Evolutionary conservation across 23 tunicate genomes (phyloP), one percentile per base, ranked within the genome.

Genomic region (Ascidia mentula): DNA sequence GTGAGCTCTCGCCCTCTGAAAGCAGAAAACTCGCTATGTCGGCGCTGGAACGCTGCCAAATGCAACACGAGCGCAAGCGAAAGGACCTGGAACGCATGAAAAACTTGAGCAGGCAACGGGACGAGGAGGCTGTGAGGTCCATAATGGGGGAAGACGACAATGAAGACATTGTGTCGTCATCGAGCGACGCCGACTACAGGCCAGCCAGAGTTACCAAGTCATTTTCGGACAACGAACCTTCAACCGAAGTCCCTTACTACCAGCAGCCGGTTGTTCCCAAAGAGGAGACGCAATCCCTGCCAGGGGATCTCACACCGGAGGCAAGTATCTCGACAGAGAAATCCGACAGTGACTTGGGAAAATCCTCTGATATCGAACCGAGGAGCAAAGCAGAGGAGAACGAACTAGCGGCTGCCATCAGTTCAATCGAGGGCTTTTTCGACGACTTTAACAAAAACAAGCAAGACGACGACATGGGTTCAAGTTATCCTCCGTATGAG

Each of bases 41-140:
- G 8, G 79, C 90, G 26, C 72, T 69, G 72, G 90, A 86, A 45
- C 65, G 71, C 0, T 79, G 22, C 60, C 82, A 86, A 31, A 12
- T 78, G 38, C 79, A 86, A 39, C 79, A 79, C 73, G 80, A 79
- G 32, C 82, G 82, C 0, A 60, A 59, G 2, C 72, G 74, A 6
- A 77, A 90, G 42, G 38, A 78, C 18, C 59, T 83, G 12, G 78
- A 76, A 30, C 79, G 69, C 37, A 38, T 78, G 75, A 82, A 91
- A 35, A 71, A 84, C 72, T 37, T 82, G 1, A 83, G 85, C 1
- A 88, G 75, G n/a, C 92, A 87, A 46, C 82, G 91, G 45, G 97
- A 92, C 32, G 97, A 92, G 78, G 97, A 92, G 72, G 97, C 97
- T 0, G 97, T 92, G 0, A 42, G 97, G 17, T 92, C 97, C 8